Percentiles rank a stretch among this genome's conserved stretches.
phyloP scores from a whole-genome alignment of 2,113 vertebrate genomes.

The Pelodiscus sinensis region DNA sequence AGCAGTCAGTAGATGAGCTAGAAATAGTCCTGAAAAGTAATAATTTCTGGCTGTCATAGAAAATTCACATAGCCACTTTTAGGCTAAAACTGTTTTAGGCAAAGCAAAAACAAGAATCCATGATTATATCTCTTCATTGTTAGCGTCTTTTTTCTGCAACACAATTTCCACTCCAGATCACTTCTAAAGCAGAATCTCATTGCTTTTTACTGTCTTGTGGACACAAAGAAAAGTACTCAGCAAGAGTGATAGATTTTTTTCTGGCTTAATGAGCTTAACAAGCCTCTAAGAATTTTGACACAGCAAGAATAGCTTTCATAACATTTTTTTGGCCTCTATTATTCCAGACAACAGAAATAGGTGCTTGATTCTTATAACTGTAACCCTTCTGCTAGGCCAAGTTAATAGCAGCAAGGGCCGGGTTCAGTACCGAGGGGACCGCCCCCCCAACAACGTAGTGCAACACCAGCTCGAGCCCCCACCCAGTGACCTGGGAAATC shows the following conservation, averaged over 20 bases:
- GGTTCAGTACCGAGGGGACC: too few relatives aligned
- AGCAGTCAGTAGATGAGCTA: background rate
- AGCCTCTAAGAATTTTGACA: background rate
- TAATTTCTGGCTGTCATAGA: background rate
- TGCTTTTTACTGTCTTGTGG: background rate
- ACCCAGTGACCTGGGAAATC: too few relatives aligned
- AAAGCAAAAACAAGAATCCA: background rate
- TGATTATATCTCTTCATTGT: background rate
- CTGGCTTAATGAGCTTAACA: background rate
- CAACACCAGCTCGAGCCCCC: too few relatives aligned
- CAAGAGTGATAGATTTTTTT: background rate
- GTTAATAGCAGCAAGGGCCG: too few relatives aligned
- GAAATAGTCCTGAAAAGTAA: background rate
- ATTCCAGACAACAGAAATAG: background rate
- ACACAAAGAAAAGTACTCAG: background rate
- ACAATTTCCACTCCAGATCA: background rate
- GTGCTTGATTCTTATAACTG: background rate
- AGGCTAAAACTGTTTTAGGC: background rate
- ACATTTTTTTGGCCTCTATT: background rate
- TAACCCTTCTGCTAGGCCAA: too few relatives aligned
- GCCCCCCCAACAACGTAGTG: too few relatives aligned
- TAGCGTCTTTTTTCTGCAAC: background rate
- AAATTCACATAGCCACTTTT: background rate
- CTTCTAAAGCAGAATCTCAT: background rate
- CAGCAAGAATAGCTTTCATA: slow-evolving; percentile 1